These are phyloP conservation scores for Pygocentrus nattereri DNA, from an alignment of 2,797 vertebrate genomes.

Conservation along the genomic window DNA sequence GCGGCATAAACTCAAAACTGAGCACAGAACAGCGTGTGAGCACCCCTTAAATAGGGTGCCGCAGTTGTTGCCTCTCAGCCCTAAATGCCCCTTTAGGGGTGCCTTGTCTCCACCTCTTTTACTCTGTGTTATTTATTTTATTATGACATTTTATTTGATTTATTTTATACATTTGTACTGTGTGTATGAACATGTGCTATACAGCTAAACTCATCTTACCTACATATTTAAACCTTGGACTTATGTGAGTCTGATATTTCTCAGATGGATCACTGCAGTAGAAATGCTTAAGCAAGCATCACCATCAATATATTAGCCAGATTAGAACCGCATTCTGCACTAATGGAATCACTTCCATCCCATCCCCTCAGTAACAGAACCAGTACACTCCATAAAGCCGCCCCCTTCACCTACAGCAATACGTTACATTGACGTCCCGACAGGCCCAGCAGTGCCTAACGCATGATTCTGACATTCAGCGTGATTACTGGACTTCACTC, in stretches of 20 bases:
- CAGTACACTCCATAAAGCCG: neutral
- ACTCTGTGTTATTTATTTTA: too few species aligned
- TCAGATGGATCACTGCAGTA: neutral
- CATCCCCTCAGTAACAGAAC: neutral
- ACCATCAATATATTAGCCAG: neutral
- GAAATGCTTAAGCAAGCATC: neutral
- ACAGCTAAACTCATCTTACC: conserved; percentile 6
- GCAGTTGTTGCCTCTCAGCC: too few species aligned
- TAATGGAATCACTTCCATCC: conserved; percentile 1
- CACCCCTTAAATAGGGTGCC: too few species aligned
- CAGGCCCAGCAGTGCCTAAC: conserved; percentile 58
- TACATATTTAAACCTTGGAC: neutral
- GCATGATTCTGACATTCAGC: conserved; percentile 57
- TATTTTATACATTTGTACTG: too few species aligned
- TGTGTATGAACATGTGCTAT: neutral
- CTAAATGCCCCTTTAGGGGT: too few species aligned
- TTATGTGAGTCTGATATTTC: neutral
- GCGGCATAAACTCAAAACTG: too few species aligned
- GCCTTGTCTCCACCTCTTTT: too few species aligned
- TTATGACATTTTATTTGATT: too few species aligned
- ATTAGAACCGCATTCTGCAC: neutral
- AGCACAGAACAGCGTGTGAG: too few species aligned
- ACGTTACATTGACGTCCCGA: conserved; percentile 60
- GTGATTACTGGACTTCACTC: conserved; percentile 70
- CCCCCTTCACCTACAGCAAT: conserved; percentile 42